Percentiles rank a stretch among this genome's conserved stretches.
Conservation (phyloP, 2,113 vertebrate species). For the Psilopsiagon aurifrons region DNA sequence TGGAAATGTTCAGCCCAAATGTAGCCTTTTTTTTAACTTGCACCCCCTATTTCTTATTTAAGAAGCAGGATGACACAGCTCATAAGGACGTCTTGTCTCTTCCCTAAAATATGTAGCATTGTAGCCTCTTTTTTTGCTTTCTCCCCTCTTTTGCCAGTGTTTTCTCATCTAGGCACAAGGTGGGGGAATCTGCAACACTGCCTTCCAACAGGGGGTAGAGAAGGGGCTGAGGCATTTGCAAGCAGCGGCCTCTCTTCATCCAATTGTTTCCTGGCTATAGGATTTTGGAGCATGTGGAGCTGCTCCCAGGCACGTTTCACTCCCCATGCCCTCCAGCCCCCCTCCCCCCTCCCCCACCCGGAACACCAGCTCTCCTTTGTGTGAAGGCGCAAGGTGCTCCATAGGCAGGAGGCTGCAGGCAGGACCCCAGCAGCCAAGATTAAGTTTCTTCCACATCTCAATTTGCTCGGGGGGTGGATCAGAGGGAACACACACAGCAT, state of each 20-base stretch:
- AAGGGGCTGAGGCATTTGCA: not conserved
- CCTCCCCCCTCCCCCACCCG: not conserved
- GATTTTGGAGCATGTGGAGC: conserved; percentile 30
- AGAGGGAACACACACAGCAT: not conserved
- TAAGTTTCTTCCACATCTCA: not conserved
- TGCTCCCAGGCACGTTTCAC: conserved; percentile 56
- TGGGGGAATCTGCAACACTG: not conserved
- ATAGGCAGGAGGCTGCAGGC: not conserved
- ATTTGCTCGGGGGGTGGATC: not conserved
- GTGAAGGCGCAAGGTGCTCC: not conserved
- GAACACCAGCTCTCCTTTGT: conserved; percentile 33
- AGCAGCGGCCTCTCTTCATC: not conserved
- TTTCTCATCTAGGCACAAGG: not conserved
- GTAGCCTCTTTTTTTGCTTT: not conserved
- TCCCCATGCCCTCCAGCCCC: not conserved
- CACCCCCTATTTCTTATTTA: not conserved
- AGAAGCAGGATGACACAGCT: not conserved
- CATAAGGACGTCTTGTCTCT: not conserved
- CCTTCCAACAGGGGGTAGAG: not conserved
- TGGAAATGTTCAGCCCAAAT: conserved; percentile 2
- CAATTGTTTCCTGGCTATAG: conserved; percentile 30
- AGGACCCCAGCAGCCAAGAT: not conserved
- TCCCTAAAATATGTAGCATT: not conserved
- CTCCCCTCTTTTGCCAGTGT: not conserved
- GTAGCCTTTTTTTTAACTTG: not conserved